A percentile compares a stretch with the other conserved stretches of the same genome.
phyloP scores from a whole-genome alignment of 1,140 invertebrate genomes.

The Drosophila cardini region DNA sequence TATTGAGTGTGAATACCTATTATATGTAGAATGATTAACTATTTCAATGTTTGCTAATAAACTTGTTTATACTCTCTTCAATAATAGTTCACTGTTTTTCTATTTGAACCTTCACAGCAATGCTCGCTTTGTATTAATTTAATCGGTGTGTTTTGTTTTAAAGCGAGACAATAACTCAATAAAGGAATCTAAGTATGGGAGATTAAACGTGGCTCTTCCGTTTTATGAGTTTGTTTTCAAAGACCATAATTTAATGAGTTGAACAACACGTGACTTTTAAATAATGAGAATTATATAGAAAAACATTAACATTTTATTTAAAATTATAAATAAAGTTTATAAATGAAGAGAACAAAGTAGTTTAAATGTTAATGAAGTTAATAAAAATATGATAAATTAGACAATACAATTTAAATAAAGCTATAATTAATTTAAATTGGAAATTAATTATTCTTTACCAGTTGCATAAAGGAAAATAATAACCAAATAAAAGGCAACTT shows the following conservation, averaged over 20 bases:
- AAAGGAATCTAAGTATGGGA: background rate
- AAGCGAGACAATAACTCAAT: background rate
- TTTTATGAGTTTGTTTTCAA: background rate
- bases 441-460: slow-evolving; percentile 4
- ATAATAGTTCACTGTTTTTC: background rate
- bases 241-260: background rate
- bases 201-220: background rate
- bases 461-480: slow-evolving; percentile 3
- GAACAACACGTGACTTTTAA: background rate
- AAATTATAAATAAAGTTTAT: slow-evolving; percentile 2
- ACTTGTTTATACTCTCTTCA: background rate
- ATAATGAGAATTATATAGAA: background rate
- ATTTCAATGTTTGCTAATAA: slow-evolving; percentile 18
- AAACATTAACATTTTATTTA: slow-evolving; percentile 1
- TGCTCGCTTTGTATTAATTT: background rate
- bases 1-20: background rate
- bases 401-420: slow-evolving; percentile 1
- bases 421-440: slow-evolving; percentile 1
- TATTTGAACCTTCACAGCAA: slow-evolving; percentile 5
- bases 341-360: background rate
- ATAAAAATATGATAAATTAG: background rate
- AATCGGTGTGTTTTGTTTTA: background rate
- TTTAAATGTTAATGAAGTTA: background rate
- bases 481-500: background rate
- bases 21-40: slow-evolving; percentile 28